phyloP scores from a whole-genome alignment of 2,797 vertebrate genomes.

The Acanthurus tractus region DNA sequence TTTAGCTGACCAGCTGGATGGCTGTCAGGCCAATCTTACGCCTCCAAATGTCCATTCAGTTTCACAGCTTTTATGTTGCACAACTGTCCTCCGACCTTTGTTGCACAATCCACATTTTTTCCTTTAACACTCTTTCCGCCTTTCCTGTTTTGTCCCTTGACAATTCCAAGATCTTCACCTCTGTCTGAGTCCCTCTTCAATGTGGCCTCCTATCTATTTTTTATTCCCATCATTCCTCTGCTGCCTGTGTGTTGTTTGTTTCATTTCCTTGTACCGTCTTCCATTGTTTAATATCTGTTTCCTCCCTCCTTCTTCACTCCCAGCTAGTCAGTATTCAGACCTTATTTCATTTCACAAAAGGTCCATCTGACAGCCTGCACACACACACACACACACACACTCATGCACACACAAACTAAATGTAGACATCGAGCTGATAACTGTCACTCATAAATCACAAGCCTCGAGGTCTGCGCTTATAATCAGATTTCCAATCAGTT shows the following conservation, averaged over 20 bases:
- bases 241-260: conserved; percentile 43
- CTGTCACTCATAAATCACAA: conserved; percentile 65
- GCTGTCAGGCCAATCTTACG: background rate
- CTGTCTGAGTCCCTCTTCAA: conserved; percentile 12
- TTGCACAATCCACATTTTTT: conserved; percentile 5
- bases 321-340: conserved; percentile 50
- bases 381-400: conserved; percentile 14
- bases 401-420: conserved; percentile 30
- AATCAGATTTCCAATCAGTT: conserved; percentile 65
- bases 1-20: background rate
- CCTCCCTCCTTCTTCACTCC: conserved; percentile 4
- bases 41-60: conserved; percentile 1
- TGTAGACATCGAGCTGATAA: conserved; percentile 46
- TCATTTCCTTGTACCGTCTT: conserved; percentile 55
- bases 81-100: conserved; percentile 21
- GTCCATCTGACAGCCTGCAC: conserved; percentile 20
- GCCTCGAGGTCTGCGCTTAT: conserved; percentile 30
- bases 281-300: conserved; percentile 48
- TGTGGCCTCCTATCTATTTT: conserved; percentile 17
- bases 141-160: background rate
- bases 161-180: background rate
- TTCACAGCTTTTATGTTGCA: conserved; percentile 3
- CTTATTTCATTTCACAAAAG: conserved; percentile 54
- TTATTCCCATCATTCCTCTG: conserved; percentile 26
- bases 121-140: conserved; percentile 3